Percentiles rank a stretch among this genome's conserved stretches.
These are phyloP conservation scores for Yponomeuta malinellus DNA, from an alignment of 2,888 invertebrate species.

Conservation along the genomic window DNA sequence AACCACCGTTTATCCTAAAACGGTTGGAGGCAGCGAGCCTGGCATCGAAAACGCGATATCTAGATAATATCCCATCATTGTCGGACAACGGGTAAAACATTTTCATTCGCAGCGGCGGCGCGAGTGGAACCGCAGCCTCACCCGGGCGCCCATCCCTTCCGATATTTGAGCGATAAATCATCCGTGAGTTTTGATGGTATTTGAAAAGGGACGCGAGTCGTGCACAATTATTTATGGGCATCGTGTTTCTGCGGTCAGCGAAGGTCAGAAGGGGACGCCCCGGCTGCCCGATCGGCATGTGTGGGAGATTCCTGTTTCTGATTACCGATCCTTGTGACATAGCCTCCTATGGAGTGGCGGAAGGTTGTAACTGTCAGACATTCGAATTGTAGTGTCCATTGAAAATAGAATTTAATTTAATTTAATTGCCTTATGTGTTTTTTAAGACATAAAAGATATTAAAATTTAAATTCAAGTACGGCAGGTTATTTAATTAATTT, in stretches of 20 bases:
- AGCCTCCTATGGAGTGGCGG: no score
- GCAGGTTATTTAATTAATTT: no score
- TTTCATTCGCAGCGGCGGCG: background rate
- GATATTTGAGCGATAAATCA: conserved; percentile 49
- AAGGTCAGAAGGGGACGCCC: background rate
- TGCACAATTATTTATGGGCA: conserved; percentile 32
- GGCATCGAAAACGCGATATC: background rate
- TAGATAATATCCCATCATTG: background rate
- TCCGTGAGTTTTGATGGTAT: conserved; percentile 38
- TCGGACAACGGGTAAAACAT: background rate
- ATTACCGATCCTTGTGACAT: no score
- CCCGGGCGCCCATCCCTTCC: conserved; percentile 20
- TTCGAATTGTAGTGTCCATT: no score
- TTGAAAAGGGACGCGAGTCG: conserved; percentile 33
- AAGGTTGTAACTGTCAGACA: no score
- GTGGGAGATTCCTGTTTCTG: background rate
- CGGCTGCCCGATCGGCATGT: background rate
- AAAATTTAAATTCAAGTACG: no score
- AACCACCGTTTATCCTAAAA: no score
- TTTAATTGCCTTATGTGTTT: no score
- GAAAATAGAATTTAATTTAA: no score
- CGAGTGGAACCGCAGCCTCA: background rate
- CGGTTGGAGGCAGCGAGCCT: no score
- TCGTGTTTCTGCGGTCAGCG: background rate
- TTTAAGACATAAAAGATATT: no score